Evolutionary conservation across 2,888 invertebrate genomes (phyloP).

Genomic region (Marronus borbonicus): DNA sequence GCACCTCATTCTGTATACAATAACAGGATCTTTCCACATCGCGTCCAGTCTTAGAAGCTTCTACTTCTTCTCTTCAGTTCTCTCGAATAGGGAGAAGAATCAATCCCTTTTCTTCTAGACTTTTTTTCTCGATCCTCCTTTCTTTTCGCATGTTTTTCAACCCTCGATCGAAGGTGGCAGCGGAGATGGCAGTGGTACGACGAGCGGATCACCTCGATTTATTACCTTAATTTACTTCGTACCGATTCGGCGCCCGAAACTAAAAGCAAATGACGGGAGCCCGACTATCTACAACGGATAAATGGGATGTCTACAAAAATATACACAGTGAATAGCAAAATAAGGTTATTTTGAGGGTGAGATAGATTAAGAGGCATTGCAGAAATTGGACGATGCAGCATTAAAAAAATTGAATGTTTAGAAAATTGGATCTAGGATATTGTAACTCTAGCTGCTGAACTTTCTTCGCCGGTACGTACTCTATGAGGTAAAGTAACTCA

Average conservation of each 20-base stretch:
- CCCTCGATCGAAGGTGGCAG: not conserved
- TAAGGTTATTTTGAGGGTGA: no score
- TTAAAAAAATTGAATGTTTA: no score
- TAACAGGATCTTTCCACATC: no score
- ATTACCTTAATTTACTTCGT: constrained; percentile 40
- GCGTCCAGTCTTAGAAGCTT: not conserved
- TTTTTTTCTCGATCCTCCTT: not conserved
- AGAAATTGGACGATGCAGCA: no score
- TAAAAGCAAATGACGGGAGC: constrained; percentile 13
- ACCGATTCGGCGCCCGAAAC: not conserved
- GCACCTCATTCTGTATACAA: no score
- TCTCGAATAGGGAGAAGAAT: constrained; percentile 12
- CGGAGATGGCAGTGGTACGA: not conserved
- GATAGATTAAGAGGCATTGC: no score
- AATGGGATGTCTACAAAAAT: no score
- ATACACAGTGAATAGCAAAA: no score
- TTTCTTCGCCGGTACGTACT: no score
- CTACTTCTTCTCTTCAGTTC: constrained; percentile 1
- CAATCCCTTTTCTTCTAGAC: not conserved
- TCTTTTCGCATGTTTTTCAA: not conserved
- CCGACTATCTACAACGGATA: not conserved
- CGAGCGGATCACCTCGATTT: constrained; percentile 30
- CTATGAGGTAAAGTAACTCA: no score
- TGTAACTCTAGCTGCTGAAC: no score
- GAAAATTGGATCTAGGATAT: no score